Percentiles rank a stretch among this genome's conserved stretches.
Conservation (phyloP, 1,140 invertebrate genomes). For the Bombus confusus region DNA sequence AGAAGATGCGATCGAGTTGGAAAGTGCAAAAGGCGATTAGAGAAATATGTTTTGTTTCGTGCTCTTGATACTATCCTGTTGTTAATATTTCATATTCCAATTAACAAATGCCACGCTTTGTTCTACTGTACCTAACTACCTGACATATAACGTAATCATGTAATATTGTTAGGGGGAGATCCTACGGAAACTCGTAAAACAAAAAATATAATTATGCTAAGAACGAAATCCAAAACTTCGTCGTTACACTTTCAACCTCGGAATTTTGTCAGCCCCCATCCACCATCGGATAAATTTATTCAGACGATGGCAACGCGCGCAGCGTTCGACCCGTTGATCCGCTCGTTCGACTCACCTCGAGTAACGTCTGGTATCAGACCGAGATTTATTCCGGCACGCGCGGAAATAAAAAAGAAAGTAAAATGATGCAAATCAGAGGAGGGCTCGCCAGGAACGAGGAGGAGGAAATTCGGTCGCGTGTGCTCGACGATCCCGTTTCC, state of each 20-base stretch:
- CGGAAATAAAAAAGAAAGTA: slow-evolving; percentile 51
- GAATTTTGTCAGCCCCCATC: neutral
- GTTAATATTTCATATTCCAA: no score
- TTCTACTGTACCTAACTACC: no score
- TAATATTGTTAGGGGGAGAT: no score
- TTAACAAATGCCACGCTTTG: no score
- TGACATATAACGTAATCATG: no score
- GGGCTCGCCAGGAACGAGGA: slow-evolving; percentile 52
- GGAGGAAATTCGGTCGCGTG: slow-evolving; percentile 77
- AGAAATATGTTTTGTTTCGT: no score
- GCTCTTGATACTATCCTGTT: no score
- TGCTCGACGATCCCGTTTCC: slow-evolving; percentile 51
- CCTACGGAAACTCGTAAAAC: no score
- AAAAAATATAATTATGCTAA: no score
- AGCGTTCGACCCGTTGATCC: neutral
- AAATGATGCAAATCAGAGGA: slow-evolving; percentile 71
- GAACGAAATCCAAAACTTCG: no score
- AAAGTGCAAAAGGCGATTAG: no score
- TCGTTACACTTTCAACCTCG: neutral
- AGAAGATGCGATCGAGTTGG: no score
- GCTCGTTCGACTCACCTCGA: neutral
- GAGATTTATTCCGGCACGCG: slow-evolving; percentile 53
- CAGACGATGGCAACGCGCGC: neutral
- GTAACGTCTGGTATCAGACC: neutral
- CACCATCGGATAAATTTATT: neutral